Percentiles rank a stretch among this genome's conserved stretches.
These are phyloP conservation scores for Oreochromis grahami DNA, from an alignment of 2,797 vertebrate species.

Conservation along the genomic window DNA sequence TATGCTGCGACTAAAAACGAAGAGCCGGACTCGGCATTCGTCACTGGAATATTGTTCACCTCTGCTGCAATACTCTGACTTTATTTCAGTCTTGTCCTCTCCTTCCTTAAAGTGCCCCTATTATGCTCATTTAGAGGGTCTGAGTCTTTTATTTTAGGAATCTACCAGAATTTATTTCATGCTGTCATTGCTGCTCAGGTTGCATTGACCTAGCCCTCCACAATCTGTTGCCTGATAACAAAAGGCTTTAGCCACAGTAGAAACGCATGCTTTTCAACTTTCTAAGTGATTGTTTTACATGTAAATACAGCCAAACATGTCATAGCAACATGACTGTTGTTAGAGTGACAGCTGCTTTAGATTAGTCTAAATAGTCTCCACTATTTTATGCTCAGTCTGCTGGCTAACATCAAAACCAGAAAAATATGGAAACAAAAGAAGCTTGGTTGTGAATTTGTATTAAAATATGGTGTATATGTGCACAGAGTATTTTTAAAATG, in stretches of 20 bases:
- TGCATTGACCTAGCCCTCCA: background rate
- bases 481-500: background rate
- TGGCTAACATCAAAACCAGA: background rate
- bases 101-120: background rate
- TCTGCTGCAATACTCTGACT: constrained; percentile 28
- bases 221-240: background rate
- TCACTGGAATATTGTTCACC: constrained; percentile 56
- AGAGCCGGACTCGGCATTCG: constrained; percentile 20
- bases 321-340: background rate
- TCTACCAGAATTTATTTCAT: background rate
- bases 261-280: background rate
- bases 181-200: background rate
- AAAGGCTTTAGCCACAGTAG: background rate
- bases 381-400: background rate
- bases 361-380: background rate
- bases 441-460: background rate
- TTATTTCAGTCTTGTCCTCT: constrained; percentile 11
- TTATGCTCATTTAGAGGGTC: background rate
- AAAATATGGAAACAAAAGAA: background rate
- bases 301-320: background rate
- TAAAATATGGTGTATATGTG: background rate
- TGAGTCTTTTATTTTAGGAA: background rate
- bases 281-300: background rate
- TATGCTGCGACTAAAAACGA: constrained; percentile 47
- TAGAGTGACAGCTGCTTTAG: background rate